A percentile compares a stretch with the other conserved stretches of the same genome.
Evolutionary conservation across 2,113 vertebrate species (phyloP).

Genomic region (Uropsilus gracilis): DNA sequence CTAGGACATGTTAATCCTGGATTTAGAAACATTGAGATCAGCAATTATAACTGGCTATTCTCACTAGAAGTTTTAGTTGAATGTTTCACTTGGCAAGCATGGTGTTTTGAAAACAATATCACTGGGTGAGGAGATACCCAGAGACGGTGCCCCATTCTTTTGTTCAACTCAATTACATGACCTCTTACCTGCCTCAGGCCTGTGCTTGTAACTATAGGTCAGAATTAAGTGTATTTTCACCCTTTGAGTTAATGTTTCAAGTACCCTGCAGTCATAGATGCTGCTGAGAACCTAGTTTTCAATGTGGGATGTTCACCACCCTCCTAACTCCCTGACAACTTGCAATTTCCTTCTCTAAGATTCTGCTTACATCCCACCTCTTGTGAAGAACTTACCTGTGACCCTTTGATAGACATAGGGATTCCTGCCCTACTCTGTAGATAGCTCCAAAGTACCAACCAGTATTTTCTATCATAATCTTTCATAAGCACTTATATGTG

Average conservation of each 20-base stretch:
- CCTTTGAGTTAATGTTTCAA: not conserved
- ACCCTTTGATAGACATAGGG: not conserved
- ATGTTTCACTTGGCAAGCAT: conserved; percentile 21
- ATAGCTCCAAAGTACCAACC: not conserved
- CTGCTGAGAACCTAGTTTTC: not conserved
- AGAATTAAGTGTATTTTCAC: not conserved
- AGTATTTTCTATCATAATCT: not conserved
- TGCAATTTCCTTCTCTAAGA: not conserved
- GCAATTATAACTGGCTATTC: not conserved
- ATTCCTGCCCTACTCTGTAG: not conserved
- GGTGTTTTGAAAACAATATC: not conserved
- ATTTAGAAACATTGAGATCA: not conserved
- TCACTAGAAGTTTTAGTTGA: not conserved
- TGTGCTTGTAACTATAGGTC: not conserved
- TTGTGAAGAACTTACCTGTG: not conserved
- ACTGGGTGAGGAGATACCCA: not conserved
- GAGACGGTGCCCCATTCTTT: not conserved
- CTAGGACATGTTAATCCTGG: not conserved
- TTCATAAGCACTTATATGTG: not conserved
- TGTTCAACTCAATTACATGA: not conserved
- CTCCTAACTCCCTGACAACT: too few species aligned
- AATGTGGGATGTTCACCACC: not conserved
- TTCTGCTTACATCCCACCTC: not conserved
- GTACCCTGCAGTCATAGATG: not conserved
- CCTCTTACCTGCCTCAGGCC: not conserved